Percentiles rank a stretch among this genome's conserved stretches.
Conservation (phyloP, 2,113 vertebrate genomes). For the Pandion haliaetus region DNA sequence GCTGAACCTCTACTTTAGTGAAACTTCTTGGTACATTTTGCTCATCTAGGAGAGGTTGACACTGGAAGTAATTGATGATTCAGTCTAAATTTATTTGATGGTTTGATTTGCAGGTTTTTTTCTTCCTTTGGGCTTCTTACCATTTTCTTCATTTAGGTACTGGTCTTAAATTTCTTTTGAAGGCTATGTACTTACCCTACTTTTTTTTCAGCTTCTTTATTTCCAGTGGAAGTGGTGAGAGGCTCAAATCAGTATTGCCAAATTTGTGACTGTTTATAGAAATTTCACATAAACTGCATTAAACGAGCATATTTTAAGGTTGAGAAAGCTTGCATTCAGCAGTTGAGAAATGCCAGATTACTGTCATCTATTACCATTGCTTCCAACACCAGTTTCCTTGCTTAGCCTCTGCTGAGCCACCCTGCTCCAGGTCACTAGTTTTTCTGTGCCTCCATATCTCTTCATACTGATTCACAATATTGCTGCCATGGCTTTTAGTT, state of each 20-base stretch:
- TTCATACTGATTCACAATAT: not conserved
- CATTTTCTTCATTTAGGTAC: not conserved
- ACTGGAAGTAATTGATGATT: not conserved
- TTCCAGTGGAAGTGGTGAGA: not conserved
- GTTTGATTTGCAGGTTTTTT: not conserved
- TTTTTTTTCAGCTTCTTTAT: not conserved
- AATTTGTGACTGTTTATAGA: not conserved
- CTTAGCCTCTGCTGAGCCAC: not conserved
- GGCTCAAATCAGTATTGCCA: not conserved
- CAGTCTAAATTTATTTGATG: not conserved
- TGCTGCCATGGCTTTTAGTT: not conserved
- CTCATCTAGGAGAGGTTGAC: not conserved
- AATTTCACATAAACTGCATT: not conserved
- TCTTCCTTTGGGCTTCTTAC: not conserved
- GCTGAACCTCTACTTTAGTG: not conserved
- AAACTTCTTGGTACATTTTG: not conserved
- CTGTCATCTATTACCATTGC: not conserved
- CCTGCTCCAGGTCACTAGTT: not conserved
- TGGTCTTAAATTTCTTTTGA: not conserved
- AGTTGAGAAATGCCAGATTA: not conserved
- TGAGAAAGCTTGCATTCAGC: not conserved
- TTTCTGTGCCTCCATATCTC: not conserved
- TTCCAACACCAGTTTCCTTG: not conserved
- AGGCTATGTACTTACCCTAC: not conserved
- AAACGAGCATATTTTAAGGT: not conserved